Base-by-base conservation (phyloP, 92 coral and sea anemone genomes). In the Palythoa heliodiscus region DNA sequence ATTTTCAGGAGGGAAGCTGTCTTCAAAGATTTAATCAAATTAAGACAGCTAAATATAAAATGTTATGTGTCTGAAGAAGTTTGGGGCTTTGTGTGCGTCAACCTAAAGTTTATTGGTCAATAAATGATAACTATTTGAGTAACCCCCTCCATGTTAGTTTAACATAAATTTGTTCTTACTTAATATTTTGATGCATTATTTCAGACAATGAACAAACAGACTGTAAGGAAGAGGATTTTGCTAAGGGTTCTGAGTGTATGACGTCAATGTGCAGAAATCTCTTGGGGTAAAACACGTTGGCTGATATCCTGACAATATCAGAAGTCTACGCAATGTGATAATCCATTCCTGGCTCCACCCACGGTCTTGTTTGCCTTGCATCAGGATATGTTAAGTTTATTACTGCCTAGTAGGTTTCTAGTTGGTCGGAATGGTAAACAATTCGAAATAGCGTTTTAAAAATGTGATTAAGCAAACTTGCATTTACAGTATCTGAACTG, bases 161-260 rank as follows among this genome's bases (percentile, higher is more conserved):
- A 43, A 43, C 50, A 43, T 43, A 43, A 63, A 19, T 63, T n/a
- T n/a, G 11, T n/a, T 63, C 61, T 3, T 55, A 16, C 8, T 55
- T 55, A 7, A 55, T 55, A 12, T 55, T 12, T 55, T 12, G 11
- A 16, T 55, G 3, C 3, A 55, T 55, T 55, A 9, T 55, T 55
- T 55, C 61, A 55, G 19, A 55, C 61, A 55, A 55, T 16, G 3
- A 55, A 55, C 19, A 55, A 55, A 11, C 19, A 55, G 11, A 16
- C 15, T 71, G 75, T 17, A 16, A 43, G 76, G 22, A 72, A 71
- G 75, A 71, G 37, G 50, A 19, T 7, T 1, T 38, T 39, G 55
- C 16, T 55, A 55, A 55, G 61, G 55, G 23, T 40, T 72, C 76
- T 75, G 79, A 20, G 39, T n/a, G n/a, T 4, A 75, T 75, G 79